These are phyloP conservation scores for Pachycephala philippinensis DNA, from an alignment of 2,113 vertebrate genomes.

Conservation along the genomic window DNA sequence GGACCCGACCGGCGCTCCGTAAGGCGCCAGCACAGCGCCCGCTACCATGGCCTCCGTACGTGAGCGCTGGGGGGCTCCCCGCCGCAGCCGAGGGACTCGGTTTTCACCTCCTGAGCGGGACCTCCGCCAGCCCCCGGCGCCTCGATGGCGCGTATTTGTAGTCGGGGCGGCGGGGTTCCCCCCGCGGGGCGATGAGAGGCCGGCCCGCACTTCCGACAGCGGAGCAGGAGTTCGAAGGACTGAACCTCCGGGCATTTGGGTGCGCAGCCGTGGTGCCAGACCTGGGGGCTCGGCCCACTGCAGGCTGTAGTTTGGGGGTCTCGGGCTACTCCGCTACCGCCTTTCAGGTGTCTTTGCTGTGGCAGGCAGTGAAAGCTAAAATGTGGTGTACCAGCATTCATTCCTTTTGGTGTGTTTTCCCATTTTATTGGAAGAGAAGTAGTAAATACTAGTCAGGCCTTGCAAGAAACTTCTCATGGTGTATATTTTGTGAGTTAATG, in stretches of 20 bases:
- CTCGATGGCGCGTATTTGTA: rapidly evolving
- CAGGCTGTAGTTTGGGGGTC: rapidly evolving
- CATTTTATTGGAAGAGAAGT: neutral
- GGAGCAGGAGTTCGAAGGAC: too few species aligned
- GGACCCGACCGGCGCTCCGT: too few species aligned
- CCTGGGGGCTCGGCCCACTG: too few species aligned
- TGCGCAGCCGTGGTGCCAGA: too few species aligned
- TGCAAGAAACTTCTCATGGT: rapidly evolving
- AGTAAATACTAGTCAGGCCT: neutral
- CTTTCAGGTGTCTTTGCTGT: too few species aligned
- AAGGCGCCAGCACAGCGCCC: rapidly evolving
- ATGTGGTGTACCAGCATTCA: rapidly evolving
- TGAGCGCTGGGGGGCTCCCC: neutral
- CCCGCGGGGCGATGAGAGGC: too few species aligned
- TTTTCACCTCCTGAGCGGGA: rapidly evolving
- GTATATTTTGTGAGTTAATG: rapidly evolving
- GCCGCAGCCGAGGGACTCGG: neutral
- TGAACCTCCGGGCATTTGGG: neutral
- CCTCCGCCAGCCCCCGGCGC: too few species aligned
- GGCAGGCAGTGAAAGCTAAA: neutral
- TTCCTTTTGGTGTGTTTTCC: neutral
- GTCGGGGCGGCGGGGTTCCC: rapidly evolving
- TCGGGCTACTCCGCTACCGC: rapidly evolving
- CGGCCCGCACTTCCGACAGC: neutral
- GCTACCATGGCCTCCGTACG: neutral